Conservation (phyloP, 2,113 vertebrate species). For the Cacatua alba region DNA sequence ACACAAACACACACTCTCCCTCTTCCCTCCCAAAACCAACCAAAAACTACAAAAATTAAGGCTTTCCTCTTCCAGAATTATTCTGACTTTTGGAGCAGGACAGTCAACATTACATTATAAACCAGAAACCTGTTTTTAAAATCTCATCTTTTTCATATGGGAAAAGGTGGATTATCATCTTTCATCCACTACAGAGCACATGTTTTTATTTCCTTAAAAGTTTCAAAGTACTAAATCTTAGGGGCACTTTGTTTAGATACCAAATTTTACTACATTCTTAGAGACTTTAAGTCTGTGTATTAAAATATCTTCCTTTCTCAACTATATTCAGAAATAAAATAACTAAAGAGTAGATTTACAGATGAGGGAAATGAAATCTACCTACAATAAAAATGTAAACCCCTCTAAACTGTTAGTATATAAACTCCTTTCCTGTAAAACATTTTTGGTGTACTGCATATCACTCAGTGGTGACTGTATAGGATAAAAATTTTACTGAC, state of each 20-base stretch:
- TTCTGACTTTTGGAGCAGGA: not conserved
- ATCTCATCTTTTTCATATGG: not conserved
- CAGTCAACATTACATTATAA: not conserved
- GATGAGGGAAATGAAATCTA: not conserved
- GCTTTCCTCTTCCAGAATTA: too few species aligned
- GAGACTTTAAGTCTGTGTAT: not conserved
- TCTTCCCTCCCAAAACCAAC: too few species aligned
- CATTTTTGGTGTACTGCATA: not conserved
- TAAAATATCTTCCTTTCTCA: not conserved
- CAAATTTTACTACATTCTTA: conserved; percentile 24
- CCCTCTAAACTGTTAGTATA: not conserved
- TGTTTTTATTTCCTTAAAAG: not conserved
- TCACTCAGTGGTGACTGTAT: not conserved
- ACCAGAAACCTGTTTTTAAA: not conserved
- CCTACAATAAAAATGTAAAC: not conserved
- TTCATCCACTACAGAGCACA: not conserved
- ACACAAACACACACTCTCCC: too few species aligned
- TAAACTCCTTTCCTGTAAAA: not conserved
- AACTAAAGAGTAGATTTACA: conserved; percentile 20
- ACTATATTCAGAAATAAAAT: not conserved
- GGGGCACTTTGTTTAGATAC: not conserved
- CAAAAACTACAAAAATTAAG: too few species aligned
- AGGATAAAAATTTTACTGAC: conserved; percentile 9
- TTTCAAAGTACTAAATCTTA: conserved; percentile 22
- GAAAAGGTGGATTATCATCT: not conserved